Evolutionary conservation across 2,797 vertebrate species (phyloP).

Genomic region (Micropoecilia bifurca): DNA sequence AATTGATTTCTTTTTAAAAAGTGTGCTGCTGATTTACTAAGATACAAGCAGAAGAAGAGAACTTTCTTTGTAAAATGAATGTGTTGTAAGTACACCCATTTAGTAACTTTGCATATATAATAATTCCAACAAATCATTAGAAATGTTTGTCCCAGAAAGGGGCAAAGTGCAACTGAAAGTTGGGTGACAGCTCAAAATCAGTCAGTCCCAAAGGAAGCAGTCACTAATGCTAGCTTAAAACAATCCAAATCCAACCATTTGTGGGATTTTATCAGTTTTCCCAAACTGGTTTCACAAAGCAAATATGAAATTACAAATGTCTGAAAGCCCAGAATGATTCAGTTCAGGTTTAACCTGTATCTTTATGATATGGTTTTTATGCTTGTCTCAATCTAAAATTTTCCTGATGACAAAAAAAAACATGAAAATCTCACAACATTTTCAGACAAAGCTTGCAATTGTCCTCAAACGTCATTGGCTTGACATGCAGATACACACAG

Average conservation of each 20-base stretch:
- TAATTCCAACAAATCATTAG: background rate
- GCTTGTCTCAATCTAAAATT: background rate
- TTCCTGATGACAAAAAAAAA: background rate
- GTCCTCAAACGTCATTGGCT: background rate
- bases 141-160: conserved; percentile 15
- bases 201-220: conserved; percentile 57
- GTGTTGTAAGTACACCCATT: conserved; percentile 7
- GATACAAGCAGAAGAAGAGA: conserved; percentile 44
- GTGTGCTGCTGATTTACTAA: conserved; percentile 62
- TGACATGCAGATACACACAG: background rate
- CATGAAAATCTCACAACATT: background rate
- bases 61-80: conserved; percentile 7
- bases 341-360: background rate
- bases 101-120: conserved; percentile 5
- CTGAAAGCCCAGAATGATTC: background rate
- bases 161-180: background rate
- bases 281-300: background rate
- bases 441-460: background rate
- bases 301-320: background rate
- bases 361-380: background rate
- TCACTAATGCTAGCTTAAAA: conserved; percentile 14
- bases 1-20: conserved; percentile 26
- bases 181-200: background rate
- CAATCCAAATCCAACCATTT: conserved; percentile 3
- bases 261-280: background rate